Percentiles rank a stretch among this genome's conserved stretches.
Conservation (phyloP, 2,113 vertebrate species). For the Pagrus major region DNA sequence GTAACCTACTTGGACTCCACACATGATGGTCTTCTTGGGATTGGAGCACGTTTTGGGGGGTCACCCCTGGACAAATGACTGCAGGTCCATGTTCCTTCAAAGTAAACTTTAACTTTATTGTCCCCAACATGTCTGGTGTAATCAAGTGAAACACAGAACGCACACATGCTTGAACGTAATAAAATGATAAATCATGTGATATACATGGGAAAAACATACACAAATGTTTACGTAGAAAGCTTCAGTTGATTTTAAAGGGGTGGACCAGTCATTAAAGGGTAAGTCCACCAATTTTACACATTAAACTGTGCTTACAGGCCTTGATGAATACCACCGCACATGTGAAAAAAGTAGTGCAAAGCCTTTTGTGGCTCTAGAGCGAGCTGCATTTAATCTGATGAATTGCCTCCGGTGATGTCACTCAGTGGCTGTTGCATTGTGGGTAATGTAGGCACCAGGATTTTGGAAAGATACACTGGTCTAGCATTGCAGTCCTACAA, state of each 20-base stretch:
- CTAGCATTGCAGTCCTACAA: too few species aligned
- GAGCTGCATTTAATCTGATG: too few species aligned
- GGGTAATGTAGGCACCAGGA: too few species aligned
- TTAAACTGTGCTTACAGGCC: too few species aligned
- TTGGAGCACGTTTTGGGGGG: neutral
- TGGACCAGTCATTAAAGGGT: neutral
- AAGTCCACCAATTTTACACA: too few species aligned
- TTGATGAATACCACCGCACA: too few species aligned
- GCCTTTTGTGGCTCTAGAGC: too few species aligned
- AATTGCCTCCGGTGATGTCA: too few species aligned
- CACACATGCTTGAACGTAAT: neutral
- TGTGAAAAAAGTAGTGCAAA: too few species aligned
- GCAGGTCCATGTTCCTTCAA: neutral
- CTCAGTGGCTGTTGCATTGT: too few species aligned
- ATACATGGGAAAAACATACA: neutral
- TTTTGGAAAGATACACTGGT: too few species aligned
- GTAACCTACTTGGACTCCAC: constrained; percentile 11
- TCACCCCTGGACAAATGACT: constrained; percentile 10
- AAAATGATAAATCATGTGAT: constrained; percentile 1
- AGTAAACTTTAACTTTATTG: neutral
- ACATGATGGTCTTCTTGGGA: neutral
- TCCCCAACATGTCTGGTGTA: neutral
- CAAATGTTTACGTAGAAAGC: neutral
- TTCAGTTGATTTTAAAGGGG: neutral
- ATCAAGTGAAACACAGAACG: neutral